phyloP scores from a whole-genome alignment of 2,797 vertebrate genomes.

The Valencia hispanica region DNA sequence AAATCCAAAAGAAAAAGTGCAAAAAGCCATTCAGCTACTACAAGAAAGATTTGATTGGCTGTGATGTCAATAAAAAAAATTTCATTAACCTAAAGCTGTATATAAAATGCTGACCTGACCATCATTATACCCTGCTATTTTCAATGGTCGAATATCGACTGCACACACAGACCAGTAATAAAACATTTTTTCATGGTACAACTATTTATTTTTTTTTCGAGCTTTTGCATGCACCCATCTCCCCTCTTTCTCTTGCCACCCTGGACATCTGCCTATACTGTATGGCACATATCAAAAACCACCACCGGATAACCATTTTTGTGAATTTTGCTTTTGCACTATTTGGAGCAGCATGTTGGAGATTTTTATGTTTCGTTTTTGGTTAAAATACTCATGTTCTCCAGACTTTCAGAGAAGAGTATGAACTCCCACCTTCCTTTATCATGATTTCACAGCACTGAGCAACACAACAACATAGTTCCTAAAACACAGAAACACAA shows the following conservation, averaged over 20 bases:
- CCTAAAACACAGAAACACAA: neutral
- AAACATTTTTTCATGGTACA: too few species aligned
- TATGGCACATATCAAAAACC: neutral
- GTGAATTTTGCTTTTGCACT: neutral
- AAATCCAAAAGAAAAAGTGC: neutral
- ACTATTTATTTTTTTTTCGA: too few species aligned
- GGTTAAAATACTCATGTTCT: neutral
- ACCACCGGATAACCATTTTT: neutral
- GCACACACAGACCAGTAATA: too few species aligned
- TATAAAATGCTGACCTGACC: too few species aligned
- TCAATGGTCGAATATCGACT: too few species aligned
- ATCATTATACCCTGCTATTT: too few species aligned
- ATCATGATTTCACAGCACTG: neutral
- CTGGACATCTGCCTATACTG: neutral
- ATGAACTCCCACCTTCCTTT: too few species aligned
- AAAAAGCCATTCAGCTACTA: neutral
- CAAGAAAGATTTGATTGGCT: neutral
- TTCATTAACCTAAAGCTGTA: too few species aligned
- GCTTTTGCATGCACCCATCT: too few species aligned
- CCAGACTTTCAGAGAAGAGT: neutral
- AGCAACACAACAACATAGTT: neutral
- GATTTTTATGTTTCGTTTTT: neutral
- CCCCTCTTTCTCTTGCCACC: too few species aligned
- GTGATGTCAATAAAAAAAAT: too few species aligned
- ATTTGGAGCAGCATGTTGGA: neutral